Base-by-base conservation (phyloP, 2,888 invertebrate species). In the Stenoptilia bipunctidactyla region DNA sequence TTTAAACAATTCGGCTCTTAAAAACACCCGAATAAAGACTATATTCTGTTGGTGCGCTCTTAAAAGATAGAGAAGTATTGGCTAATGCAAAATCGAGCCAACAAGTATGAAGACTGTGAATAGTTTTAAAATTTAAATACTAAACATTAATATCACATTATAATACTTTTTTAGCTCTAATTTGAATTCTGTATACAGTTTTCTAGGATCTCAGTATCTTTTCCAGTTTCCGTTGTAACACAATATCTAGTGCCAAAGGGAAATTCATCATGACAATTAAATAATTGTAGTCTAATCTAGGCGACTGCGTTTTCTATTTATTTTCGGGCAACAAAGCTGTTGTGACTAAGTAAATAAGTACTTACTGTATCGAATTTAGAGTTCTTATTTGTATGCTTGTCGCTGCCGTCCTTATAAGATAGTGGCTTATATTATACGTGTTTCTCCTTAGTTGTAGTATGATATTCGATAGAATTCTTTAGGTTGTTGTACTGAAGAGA, bases 191-290 rank as follows among this genome's bases (percentile, higher is more conserved):
- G 61, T 71, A 66, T 65, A 68, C 68, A 70, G 75, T 77, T 77
- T 77, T 77, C 74, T 60, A 66, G 71, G 79, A 80, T 80, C 79
- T 80, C 79, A 72, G 64, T 53, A 59, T 71, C 55, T 49, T 50
- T 53, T 54, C 63, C 57, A 53, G 56, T 56, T 55, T 56, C 54
- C 47, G 56, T 51, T 51, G 50, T 46, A 51, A 50, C 46, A 45
- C 49, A 47, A 48, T 47, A 49, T 52, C 54, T 46, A 52, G 76
- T 76, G 75, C 76, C 77, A 77, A 77, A 74, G 61, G 63, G 66
- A 64, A 63, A 66, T 60, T 58, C n/a, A 53, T 64, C 76, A 77
- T 79, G 76, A 77, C 77, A 77, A 66, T 63, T 68, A 63, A 50
- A 43, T 50, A 5, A n/a, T n/a, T 20, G 20, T 20, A 20, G 20